phyloP scores from a whole-genome alignment of 2,797 vertebrate species.

The Megaceryle alcyon region DNA sequence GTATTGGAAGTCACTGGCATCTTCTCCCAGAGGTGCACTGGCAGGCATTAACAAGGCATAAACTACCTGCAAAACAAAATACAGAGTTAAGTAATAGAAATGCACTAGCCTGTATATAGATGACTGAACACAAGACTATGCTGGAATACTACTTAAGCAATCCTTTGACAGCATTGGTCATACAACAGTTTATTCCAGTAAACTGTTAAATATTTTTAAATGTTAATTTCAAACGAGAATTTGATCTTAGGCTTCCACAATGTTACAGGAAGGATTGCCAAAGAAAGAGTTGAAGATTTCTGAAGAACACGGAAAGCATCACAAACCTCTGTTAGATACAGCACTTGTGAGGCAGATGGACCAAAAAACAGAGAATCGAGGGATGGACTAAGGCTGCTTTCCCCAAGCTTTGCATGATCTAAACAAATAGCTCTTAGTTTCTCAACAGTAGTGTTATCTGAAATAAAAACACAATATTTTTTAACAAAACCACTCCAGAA shows the following conservation, averaged over 20 bases:
- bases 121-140: background rate
- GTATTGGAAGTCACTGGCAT: slow-evolving; percentile 97
- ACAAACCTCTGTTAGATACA: slow-evolving; percentile 98
- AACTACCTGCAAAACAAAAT: slow-evolving; percentile 86
- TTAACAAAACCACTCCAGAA: background rate
- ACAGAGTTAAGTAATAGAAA: background rate
- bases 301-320: background rate
- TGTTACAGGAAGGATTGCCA: background rate
- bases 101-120: background rate
- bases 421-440: slow-evolving; percentile 96
- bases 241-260: background rate
- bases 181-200: background rate
- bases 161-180: background rate
- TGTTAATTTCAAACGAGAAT: background rate
- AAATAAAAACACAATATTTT: slow-evolving; percentile 59
- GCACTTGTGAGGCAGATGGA: slow-evolving; percentile 98
- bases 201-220: background rate
- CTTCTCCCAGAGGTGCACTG: slow-evolving; percentile 95
- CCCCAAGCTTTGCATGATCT: slow-evolving; percentile 98
- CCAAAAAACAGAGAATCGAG: slow-evolving; percentile 98
- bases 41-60: slow-evolving; percentile 99
- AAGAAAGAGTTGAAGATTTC: background rate
- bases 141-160: background rate
- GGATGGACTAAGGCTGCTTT: slow-evolving; percentile 97
- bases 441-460: slow-evolving; percentile 97